Base-by-base conservation (phyloP, 1,140 invertebrate genomes). In the Homalodisca vitripennis region DNA sequence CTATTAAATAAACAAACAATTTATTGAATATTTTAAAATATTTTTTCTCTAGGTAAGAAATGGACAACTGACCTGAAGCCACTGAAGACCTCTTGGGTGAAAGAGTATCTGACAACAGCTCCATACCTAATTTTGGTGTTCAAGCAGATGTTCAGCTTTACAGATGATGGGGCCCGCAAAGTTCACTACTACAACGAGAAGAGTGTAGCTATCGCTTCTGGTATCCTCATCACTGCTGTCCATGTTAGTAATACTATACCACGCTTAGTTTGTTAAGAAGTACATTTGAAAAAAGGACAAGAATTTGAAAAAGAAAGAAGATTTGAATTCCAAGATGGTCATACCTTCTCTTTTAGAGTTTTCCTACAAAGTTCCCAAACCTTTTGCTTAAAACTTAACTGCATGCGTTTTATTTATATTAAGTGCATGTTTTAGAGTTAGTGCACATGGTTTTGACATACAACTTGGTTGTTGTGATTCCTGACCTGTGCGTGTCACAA, bases 171-270 rank as follows among this genome's bases (percentile, higher is more conserved):
- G 6, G 84, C 80, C 13, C 90, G 87, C 70, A 92, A 89, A 74
- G 85, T 88, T 78, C 93, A 95, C 79, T 97, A 97, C 78, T 97
- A 97, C 76, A 91, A 91, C 77, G 94, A 97, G 80, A 89, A 95
- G 74, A 94, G 92, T 74, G 88, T 91, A 1, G 86, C 88, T 0
- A 90, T 97, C 66, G 86, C 93, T 1, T 85, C 87, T 68, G 94
- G 94, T 12, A 85, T 97, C 29, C 81, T 97, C 1, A 79, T 97
- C 6, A 86, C 91, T 60, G 93, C 93, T n/a, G 87, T 96, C 64
- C 93, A 95, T 80, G 91, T 92, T 80, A 81, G 78, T 77, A 31
- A 34, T 30, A 46, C 24, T n/a, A 46, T n/a, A n/a, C n/a, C n/a
- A n/a, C n/a, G n/a, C n/a, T n/a, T n/a, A n/a, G n/a, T n/a, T n/a